Base-by-base conservation (phyloP, 2,888 invertebrate species). In the Heterodera filipjevi region DNA sequence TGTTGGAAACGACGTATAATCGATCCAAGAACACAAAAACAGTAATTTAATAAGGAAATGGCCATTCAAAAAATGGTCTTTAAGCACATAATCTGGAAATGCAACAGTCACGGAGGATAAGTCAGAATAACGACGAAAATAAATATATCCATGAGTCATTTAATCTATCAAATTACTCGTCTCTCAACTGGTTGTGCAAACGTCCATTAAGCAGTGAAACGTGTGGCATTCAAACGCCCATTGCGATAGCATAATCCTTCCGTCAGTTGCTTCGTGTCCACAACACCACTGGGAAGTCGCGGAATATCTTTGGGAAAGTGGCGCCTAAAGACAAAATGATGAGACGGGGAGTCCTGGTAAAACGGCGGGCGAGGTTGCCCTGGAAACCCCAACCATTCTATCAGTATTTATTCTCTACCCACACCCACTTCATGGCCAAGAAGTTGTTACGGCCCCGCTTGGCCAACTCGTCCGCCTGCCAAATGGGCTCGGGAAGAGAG, bases 401-500 rank as follows among this genome's bases (percentile, higher is more conserved):
- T n/a, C n/a, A n/a, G n/a, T n/a, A n/a, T n/a, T n/a, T n/a, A n/a
- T n/a, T n/a, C n/a, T n/a, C n/a, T n/a, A n/a, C n/a, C 30, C n/a
- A 44, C 27, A 44, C 71, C 39, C 46, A 79, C 79, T 79, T 79
- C 79, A 79, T 79, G 0, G 78, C 27, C 66, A 79, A 32, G 59
- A 68, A 82, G 59, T 82, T 79, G 49, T 81, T 77, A 33, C 35
- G 53, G 19, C 83, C 83, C 19, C 83, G 77, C 68, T 82, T 84
- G 30, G 83, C 83, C 72, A 82, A 66, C 22, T 82, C 83, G 53
- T 84, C 73, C 22, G 83, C 83, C 66, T 74, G 74, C 35, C 82
- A 82, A 35, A 84, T 72, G 16, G 82, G 83, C 70, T 75, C 73
- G 19, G 82, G 82, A 22, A 84, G 33, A 16, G 82, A 82, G 19